phyloP scores from a whole-genome alignment of 2,113 vertebrate genomes.

The Psammodynastes pulverulentus region DNA sequence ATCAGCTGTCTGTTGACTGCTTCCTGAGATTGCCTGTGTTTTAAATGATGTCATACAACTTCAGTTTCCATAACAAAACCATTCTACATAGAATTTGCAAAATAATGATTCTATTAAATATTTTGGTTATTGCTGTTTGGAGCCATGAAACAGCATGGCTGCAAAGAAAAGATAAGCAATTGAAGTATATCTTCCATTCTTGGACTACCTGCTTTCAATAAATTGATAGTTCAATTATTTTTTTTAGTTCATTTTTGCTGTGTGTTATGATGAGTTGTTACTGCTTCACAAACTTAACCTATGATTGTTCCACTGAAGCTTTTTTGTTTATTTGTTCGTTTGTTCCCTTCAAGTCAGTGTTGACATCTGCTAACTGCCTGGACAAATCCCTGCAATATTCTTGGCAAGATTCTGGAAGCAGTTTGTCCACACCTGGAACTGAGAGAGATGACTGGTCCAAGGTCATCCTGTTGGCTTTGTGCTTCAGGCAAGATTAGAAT shows the following conservation, averaged over 20 bases:
- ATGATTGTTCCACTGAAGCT: neutral
- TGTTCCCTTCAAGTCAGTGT: neutral
- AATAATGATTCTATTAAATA: neutral
- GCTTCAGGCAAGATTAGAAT: neutral
- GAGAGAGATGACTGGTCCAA: neutral
- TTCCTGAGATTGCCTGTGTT: neutral
- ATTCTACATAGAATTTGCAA: neutral
- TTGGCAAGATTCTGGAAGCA: neutral
- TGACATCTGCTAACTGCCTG: neutral
- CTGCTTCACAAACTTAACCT: neutral
- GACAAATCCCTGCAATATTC: neutral
- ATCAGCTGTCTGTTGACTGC: neutral
- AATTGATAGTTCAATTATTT: neutral
- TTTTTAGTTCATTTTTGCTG: neutral
- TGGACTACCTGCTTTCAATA: neutral
- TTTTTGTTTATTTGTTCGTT: neutral
- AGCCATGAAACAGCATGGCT: neutral
- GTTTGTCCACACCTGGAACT: neutral
- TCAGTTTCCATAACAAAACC: neutral
- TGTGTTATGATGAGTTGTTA: neutral
- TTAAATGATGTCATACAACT: neutral
- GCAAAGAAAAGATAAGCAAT: neutral
- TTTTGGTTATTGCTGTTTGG: neutral
- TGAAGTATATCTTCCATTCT: neutral
- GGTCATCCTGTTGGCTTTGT: neutral